Percentiles rank a stretch among this genome's conserved stretches.
Evolutionary conservation across 2,888 invertebrate genomes (phyloP).

Genomic region (Drosophila limbata): DNA sequence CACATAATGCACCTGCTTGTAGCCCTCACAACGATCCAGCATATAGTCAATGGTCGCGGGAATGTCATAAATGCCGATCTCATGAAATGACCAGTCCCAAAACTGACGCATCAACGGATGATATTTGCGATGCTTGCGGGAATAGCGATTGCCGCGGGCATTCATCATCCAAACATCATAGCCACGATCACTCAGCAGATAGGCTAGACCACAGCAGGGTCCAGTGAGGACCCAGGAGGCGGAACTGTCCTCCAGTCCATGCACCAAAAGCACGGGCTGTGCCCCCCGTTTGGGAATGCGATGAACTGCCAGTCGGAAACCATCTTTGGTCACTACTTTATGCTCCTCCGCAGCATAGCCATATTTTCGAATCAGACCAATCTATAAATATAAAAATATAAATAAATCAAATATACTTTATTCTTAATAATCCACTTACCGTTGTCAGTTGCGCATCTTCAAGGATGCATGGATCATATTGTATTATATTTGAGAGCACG

Average conservation of each 20-base stretch:
- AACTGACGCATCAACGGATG: conserved; percentile 86
- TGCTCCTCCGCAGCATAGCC: conserved; percentile 88
- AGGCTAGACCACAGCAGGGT: conserved; percentile 87
- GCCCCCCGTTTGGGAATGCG: conserved; percentile 87
- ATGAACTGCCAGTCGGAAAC: conserved; percentile 90
- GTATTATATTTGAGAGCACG: conserved; percentile 9
- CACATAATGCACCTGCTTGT: conserved; percentile 86
- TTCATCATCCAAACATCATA: conserved; percentile 89
- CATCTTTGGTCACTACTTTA: conserved; percentile 89
- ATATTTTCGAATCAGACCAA: conserved; percentile 85
- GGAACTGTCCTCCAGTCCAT: conserved; percentile 90
- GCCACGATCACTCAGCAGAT: conserved; percentile 86
- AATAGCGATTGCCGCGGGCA: conserved; percentile 88
- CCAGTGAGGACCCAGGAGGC: conserved; percentile 90
- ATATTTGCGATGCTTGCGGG: conserved; percentile 85
- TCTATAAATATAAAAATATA: conserved; percentile 44
- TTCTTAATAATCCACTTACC: conserved; percentile 31
- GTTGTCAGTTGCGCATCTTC: conserved; percentile 46
- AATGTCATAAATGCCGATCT: conserved; percentile 89
- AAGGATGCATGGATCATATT: conserved; percentile 21
- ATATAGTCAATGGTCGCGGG: conserved; percentile 89
- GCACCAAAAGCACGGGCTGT: conserved; percentile 88
- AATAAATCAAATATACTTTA: background rate
- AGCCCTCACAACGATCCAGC: conserved; percentile 85
- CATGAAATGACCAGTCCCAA: conserved; percentile 89